Evolutionary conservation across 2,797 vertebrate species (phyloP), one percentile per base, ranked within the genome.

Genomic region (Acipenser oxyrinchus): DNA sequence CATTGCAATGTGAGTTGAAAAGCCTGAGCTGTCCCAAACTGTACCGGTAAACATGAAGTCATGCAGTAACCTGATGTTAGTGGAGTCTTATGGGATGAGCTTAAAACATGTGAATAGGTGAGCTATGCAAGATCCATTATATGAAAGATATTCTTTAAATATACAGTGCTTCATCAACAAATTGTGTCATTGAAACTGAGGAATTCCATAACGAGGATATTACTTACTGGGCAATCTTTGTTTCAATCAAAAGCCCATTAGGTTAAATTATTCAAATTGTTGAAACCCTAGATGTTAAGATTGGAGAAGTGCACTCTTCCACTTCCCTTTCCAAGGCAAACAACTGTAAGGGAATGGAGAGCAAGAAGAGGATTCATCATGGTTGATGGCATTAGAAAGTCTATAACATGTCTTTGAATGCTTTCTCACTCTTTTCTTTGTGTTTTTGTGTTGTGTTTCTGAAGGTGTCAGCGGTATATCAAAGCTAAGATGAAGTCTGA

Each of bases 401-500:
- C 37, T 37, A 37, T 37, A 37, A 37, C 37, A 50, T 62, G 51
- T 66, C 23, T 53, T 13, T 73, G 37, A 69, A 9, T 79, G 50
- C 81, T 61, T 79, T 69, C 4, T 61, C 11, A 57, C 10, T 67
- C 48, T 62, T 1, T 15, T 58, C 12, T 48, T 59, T 61, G 4
- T 67, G 58, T 69, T 79, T 76, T 83, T 75, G 70, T 18, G 18
- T 18, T 18, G 7, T 67, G 58, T 69, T 79, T 76, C 83, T 75
- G 70, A 82, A 98, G 96, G 80, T 99, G 96, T 85, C 96, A 97
- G 51, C 94, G 95, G 75, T 98, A 97, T 78, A 98, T 99, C 79
- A 99, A 99, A 80, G 93, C 96, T 74, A 95, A 96, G 85, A 95
- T 98, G 92, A 97, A 98, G 84, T 96, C 96, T 63, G 93, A 97